phyloP scores from a whole-genome alignment of 2,797 vertebrate genomes.

The Characodon lateralis region DNA sequence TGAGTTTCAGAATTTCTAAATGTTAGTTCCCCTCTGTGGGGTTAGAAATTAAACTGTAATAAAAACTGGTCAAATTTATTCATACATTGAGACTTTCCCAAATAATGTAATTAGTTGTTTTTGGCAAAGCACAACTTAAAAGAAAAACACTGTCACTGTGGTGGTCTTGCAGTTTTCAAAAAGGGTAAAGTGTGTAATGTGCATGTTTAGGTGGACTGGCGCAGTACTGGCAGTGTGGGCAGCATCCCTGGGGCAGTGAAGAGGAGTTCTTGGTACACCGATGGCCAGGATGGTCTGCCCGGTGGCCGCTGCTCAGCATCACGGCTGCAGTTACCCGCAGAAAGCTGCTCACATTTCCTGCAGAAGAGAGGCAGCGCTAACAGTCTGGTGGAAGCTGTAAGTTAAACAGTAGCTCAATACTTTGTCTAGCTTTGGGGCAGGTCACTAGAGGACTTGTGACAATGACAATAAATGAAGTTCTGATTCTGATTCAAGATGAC shows the following conservation, averaged over 20 bases:
- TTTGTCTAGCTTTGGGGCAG: background rate
- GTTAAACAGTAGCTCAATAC: slow-evolving; percentile 53
- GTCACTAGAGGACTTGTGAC: background rate
- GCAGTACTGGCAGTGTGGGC: slow-evolving; percentile 84
- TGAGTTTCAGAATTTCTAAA: background rate
- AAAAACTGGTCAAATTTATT: background rate
- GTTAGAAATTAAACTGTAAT: too few species aligned
- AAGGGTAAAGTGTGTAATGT: background rate
- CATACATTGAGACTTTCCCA: background rate
- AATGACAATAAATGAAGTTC: too few species aligned
- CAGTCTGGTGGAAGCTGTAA: slow-evolving; percentile 96
- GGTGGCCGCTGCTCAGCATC: slow-evolving; percentile 85
- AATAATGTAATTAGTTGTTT: background rate
- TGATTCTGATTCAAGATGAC: too few species aligned
- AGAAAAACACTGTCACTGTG: background rate
- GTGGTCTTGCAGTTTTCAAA: background rate
- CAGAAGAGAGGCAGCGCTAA: slow-evolving; percentile 93
- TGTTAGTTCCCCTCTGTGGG: background rate
- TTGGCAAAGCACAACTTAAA: background rate
- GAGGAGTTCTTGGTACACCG: slow-evolving; percentile 94
- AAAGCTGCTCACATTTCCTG: slow-evolving; percentile 82
- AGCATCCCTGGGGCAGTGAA: slow-evolving; percentile 88
- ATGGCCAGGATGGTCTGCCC: slow-evolving; percentile 81
- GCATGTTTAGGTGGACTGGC: slow-evolving; percentile 84
- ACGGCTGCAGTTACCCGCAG: slow-evolving; percentile 85